phyloP scores from a whole-genome alignment of 2,888 invertebrate genomes.

The Brachypterus glaber region DNA sequence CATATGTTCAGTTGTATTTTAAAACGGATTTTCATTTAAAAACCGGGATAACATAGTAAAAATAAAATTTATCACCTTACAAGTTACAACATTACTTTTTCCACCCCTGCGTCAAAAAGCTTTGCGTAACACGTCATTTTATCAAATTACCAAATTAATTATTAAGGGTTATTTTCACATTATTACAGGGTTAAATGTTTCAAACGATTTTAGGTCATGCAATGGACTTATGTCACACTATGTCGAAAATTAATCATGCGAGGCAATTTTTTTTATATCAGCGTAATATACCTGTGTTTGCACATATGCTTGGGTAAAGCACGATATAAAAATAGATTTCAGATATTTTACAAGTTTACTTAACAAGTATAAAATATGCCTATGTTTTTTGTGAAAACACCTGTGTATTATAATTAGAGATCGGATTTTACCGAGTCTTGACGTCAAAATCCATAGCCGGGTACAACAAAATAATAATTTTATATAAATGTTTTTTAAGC shows the following conservation, averaged over 20 bases:
- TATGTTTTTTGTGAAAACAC: too few species aligned
- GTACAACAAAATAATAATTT: too few species aligned
- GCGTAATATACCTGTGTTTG: too few species aligned
- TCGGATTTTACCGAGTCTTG: too few species aligned
- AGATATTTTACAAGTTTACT: too few species aligned
- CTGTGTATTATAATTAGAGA: too few species aligned
- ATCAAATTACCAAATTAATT: conserved; percentile 37
- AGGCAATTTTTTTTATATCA: not conserved
- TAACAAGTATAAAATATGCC: too few species aligned
- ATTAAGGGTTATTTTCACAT: conserved; percentile 37
- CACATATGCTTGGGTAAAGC: conserved; percentile 4
- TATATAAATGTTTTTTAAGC: too few species aligned
- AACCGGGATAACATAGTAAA: too few species aligned
- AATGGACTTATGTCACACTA: conserved; percentile 10
- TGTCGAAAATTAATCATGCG: not conserved
- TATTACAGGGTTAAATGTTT: conserved; percentile 37
- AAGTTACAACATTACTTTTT: conserved; percentile 14
- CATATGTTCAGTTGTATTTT: too few species aligned
- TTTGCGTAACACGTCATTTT: conserved; percentile 30
- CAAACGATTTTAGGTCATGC: conserved; percentile 24
- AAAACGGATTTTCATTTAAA: not conserved
- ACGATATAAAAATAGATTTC: too few species aligned
- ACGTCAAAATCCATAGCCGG: too few species aligned
- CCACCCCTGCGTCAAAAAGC: conserved; percentile 23
- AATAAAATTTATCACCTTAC: conserved; percentile 7